Percentiles rank a stretch among this genome's conserved stretches.
phyloP scores from a whole-genome alignment of 92 coral and sea anemone genomes.

The Phenganax subtilis region DNA sequence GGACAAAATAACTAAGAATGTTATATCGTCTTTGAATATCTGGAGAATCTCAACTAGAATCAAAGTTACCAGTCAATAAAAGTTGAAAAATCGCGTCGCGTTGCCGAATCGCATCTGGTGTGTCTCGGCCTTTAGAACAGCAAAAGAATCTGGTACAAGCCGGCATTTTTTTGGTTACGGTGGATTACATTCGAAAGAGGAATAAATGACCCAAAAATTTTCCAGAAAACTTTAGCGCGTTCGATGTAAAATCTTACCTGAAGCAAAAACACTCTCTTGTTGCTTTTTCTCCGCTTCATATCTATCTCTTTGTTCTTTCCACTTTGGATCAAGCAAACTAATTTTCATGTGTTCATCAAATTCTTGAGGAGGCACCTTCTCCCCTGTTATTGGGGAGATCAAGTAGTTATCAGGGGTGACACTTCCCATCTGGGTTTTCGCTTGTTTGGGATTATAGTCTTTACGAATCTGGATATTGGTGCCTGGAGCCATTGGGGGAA shows the following conservation, averaged over 20 bases:
- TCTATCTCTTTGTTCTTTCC: constrained; percentile 96
- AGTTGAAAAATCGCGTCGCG: too few species aligned
- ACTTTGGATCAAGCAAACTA: constrained; percentile 89
- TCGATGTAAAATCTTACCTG: constrained; percentile 51
- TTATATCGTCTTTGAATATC: too few species aligned
- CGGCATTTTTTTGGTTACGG: too few species aligned
- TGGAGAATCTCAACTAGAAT: too few species aligned
- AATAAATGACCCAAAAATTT: neutral
- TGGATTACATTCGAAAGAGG: too few species aligned
- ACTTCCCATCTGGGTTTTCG: constrained; percentile 55
- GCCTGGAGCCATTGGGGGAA: constrained; percentile 89
- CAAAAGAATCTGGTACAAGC: neutral
- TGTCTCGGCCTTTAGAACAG: neutral
- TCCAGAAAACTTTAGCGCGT: neutral
- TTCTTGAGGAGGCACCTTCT: constrained; percentile 82
- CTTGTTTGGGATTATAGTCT: constrained; percentile 92
- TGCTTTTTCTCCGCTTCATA: constrained; percentile 77
- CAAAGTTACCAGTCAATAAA: too few species aligned
- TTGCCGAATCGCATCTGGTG: too few species aligned
- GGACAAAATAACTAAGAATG: too few species aligned
- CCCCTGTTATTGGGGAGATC: constrained; percentile 98
- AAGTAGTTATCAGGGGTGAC: constrained; percentile 73
- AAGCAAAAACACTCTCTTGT: constrained; percentile 91
- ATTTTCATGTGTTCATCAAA: constrained; percentile 99
- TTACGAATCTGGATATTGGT: constrained; percentile 82